These are phyloP conservation scores for Cerastis rubricosa DNA, from an alignment of 2,888 invertebrate species.

Conservation along the genomic window DNA sequence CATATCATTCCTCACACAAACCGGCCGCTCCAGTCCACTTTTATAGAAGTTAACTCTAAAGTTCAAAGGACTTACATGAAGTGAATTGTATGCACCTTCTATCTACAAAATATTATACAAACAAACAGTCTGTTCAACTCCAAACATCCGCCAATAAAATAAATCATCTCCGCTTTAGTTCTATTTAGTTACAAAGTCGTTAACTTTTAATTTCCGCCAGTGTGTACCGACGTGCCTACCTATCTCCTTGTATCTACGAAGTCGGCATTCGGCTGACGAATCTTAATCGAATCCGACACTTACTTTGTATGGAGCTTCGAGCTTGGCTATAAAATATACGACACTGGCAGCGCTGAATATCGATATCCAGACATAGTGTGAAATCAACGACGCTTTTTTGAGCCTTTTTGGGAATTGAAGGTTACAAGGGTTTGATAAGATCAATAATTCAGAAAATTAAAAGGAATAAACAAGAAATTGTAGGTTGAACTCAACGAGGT, in stretches of 20 bases:
- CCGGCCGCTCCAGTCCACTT: not conserved
- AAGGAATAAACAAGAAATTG: too few relatives aligned
- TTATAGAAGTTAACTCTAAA: too few relatives aligned
- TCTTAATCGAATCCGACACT: slow-evolving; percentile 53
- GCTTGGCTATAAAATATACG: slow-evolving; percentile 22
- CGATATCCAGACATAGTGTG: slow-evolving; percentile 16
- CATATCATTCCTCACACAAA: too few relatives aligned
- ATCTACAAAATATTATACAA: not conserved
- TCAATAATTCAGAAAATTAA: not conserved
- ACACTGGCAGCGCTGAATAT: slow-evolving; percentile 2
- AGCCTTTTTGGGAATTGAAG: not conserved
- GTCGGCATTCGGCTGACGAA: slow-evolving; percentile 10
- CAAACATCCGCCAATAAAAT: not conserved
- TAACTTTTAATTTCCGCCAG: slow-evolving; percentile 39
- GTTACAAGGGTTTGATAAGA: not conserved
- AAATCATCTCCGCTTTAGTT: slow-evolving; percentile 1
- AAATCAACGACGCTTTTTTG: slow-evolving; percentile 8
- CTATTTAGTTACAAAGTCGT: slow-evolving; percentile 16
- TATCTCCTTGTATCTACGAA: not conserved
- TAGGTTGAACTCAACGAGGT: not conserved
- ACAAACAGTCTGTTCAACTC: not conserved
- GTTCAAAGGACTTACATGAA: not conserved
- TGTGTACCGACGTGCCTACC: not conserved
- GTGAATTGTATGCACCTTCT: not conserved
- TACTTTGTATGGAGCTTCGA: slow-evolving; percentile 25